Base-by-base conservation (phyloP, 2,113 vertebrate genomes). In the Ceyx cyanopectus region DNA sequence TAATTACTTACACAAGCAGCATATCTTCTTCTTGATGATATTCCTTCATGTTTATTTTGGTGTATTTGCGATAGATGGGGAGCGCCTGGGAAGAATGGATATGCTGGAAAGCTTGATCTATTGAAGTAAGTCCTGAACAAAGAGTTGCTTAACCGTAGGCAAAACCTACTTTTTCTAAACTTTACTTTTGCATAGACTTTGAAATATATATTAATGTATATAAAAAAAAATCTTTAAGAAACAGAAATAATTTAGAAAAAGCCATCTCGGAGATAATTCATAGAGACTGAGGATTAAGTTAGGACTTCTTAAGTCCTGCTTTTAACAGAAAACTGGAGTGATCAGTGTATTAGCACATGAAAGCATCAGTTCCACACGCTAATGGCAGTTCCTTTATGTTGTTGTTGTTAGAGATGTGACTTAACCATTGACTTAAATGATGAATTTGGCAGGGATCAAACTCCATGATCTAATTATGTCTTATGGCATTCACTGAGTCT, bases 391-490 rank as follows among this genome's bases (percentile, higher is more conserved):
- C 65, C 92, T 95, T 95, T 93, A 91, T 75, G 77, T 72, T 95
- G 91, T 85, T 95, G 90, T 90, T 89, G 61, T 91, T 96, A 91
- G 78, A 85, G 73, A 95, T 68, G 46, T 76, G 93, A 96, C 89
- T 96, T 96, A 88, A 95, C 92, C 79, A 8, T 83, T 89, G 91
- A 95, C 91, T 95, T 94, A 92, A 96, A 97, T 94, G 94, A 95
- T 93, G 81, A 94, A 94, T 87, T 91, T 93, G 85, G 91, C 95
- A 95, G 94, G 95, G 94, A 96, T 95, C 96, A 97, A 95, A 93
- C 74, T 94, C 77, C 74, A 85, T 87, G 91, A 89, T 96, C 95
- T 95, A 95, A 96, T 94, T 95, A 90, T 58, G 90, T 97, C 95
- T 95, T 76, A 74, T 78, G 81, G 93, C 56, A 94, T 93, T 87